phyloP scores from a whole-genome alignment of 2,113 vertebrate species.

The Sinocyclocheilus rhinocerous region DNA sequence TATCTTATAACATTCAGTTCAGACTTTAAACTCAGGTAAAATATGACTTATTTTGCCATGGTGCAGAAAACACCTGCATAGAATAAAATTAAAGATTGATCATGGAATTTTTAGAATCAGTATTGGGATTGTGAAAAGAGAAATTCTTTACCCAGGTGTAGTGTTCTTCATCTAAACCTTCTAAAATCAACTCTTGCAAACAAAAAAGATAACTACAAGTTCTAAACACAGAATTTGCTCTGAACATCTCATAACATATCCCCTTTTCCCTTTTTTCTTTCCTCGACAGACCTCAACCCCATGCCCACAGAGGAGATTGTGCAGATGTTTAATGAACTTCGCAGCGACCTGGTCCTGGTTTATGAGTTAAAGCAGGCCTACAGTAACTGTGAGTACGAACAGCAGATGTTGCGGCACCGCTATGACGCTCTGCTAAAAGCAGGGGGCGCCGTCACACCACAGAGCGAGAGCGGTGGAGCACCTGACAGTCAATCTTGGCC shows the following conservation, averaged over 20 bases:
- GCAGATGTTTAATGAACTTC: constrained; percentile 97
- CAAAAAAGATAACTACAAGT: not conserved
- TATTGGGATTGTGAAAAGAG: not conserved
- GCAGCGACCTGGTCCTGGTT: constrained; percentile 94
- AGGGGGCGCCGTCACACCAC: constrained; percentile 62
- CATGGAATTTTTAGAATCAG: not conserved
- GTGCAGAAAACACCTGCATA: not conserved
- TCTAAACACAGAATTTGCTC: not conserved
- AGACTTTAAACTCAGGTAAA: not conserved
- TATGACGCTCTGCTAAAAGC: constrained; percentile 92
- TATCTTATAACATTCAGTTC: not conserved
- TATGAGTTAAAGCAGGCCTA: constrained; percentile 98
- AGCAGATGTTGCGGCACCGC: constrained; percentile 96
- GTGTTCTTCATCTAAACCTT: not conserved
- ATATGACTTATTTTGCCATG: not conserved
- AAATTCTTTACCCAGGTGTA: too few species aligned
- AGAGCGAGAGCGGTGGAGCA: constrained; percentile 65
- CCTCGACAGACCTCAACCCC: constrained; percentile 87
- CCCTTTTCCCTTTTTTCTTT: not conserved
- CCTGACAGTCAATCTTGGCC: constrained; percentile 76
- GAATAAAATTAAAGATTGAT: not conserved
- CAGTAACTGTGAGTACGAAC: constrained; percentile 96
- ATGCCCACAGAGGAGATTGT: constrained; percentile 99
- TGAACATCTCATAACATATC: not conserved
- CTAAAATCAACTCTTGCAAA: not conserved